Conservation (phyloP, 1,140 invertebrate genomes). For the Diorhabda sublineata region DNA sequence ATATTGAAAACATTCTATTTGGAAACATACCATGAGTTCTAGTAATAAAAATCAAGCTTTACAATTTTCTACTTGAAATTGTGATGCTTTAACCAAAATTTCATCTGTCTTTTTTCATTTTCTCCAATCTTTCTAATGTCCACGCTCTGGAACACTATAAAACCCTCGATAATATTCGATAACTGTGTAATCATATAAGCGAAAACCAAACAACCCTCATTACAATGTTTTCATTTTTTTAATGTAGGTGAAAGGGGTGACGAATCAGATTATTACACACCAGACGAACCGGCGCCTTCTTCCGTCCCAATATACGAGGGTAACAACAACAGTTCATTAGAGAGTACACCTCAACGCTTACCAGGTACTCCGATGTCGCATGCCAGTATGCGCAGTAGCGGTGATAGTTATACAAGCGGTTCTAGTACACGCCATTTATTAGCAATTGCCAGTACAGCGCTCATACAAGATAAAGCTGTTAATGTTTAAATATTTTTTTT, state of each 20-base stretch:
- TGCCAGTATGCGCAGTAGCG: conserved; percentile 63
- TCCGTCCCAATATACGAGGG: conserved; percentile 40
- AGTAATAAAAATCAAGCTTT: no score
- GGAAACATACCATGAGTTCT: background rate
- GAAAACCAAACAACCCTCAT: no score
- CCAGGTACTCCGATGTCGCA: conserved; percentile 61
- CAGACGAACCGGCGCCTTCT: conserved; percentile 62
- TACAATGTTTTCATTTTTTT: no score
- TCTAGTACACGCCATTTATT: conserved; percentile 66
- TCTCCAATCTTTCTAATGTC: no score
- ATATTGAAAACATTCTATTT: background rate
- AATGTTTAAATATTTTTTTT: conserved; percentile 8
- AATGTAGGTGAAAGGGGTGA: conserved; percentile 47
- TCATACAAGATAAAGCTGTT: conserved; percentile 9
- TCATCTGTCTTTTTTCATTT: no score
- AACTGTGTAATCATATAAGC: no score
- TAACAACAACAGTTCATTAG: conserved; percentile 34
- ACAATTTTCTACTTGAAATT: no score
- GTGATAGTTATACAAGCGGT: conserved; percentile 67
- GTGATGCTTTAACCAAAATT: no score
- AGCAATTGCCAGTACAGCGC: conserved; percentile 38
- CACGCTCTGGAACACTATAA: no score
- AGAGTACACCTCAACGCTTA: conserved; percentile 43
- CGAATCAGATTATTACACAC: conserved; percentile 69
- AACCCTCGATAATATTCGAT: no score